These are phyloP conservation scores for Drosophila grimshawi DNA, from an alignment of 1,140 invertebrate species.

Conservation along the genomic window DNA sequence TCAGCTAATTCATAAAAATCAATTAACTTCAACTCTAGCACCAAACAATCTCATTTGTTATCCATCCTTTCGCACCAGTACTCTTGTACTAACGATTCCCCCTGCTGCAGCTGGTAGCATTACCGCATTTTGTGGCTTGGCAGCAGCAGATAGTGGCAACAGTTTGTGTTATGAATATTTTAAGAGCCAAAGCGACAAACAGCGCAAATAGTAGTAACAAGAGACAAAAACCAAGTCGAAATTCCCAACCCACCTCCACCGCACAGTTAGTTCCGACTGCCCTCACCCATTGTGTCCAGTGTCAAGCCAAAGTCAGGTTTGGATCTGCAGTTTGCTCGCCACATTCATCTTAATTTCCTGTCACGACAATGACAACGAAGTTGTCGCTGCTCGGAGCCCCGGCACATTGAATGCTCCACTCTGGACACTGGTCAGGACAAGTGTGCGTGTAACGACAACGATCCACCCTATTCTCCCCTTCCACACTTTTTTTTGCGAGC, in stretches of 20 bases:
- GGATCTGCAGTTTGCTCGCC: slow-evolving; percentile 78
- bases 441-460: slow-evolving; percentile 42
- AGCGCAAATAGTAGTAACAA: slow-evolving; percentile 24
- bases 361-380: slow-evolving; percentile 81
- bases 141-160: slow-evolving; percentile 69
- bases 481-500: slow-evolving; percentile 45
- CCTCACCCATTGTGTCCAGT: slow-evolving; percentile 12
- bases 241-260: not conserved
- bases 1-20: slow-evolving; percentile 76
- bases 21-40: slow-evolving; percentile 70
- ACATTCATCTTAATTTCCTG: slow-evolving; percentile 83
- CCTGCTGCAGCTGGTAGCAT: slow-evolving; percentile 13
- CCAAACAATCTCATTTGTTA: slow-evolving; percentile 30
- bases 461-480: not conserved
- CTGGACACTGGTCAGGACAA: slow-evolving; percentile 46
- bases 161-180: slow-evolving; percentile 82
- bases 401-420: slow-evolving; percentile 15
- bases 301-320: slow-evolving; percentile 15
- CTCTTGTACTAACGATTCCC: too few species aligned
- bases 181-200: slow-evolving; percentile 56
- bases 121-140: slow-evolving; percentile 47
- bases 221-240: slow-evolving; percentile 39
- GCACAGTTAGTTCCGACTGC: not conserved
- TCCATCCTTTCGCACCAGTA: not conserved
- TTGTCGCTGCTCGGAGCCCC: slow-evolving; percentile 33